A percentile compares a stretch with the other conserved stretches of the same genome.
phyloP scores from a whole-genome alignment of 2,797 vertebrate species.

The Phrynocephalus guinanensis region DNA sequence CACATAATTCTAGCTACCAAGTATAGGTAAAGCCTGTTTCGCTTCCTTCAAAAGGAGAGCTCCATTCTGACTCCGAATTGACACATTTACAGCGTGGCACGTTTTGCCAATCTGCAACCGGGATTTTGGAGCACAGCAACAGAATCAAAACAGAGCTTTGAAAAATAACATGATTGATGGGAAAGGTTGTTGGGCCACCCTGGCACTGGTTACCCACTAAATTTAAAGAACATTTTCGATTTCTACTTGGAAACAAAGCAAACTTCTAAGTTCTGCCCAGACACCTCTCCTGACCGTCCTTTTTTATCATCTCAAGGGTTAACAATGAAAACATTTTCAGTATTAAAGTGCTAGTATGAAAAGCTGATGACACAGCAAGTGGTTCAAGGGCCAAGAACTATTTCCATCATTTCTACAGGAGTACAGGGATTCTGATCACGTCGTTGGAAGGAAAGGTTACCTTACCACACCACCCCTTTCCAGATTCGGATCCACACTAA shows the following conservation, averaged over 20 bases:
- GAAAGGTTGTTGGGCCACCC: constrained; percentile 58
- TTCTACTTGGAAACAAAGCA: constrained; percentile 30
- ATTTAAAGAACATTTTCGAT: constrained; percentile 50
- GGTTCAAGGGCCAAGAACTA: constrained; percentile 64
- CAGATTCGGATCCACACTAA: constrained; percentile 56
- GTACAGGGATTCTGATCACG: constrained; percentile 56
- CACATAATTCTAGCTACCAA: constrained; percentile 51
- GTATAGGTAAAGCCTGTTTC: constrained; percentile 50
- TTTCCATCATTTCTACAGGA: constrained; percentile 64
- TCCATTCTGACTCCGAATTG: constrained; percentile 39
- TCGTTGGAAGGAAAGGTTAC: constrained; percentile 67
- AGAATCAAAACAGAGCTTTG: constrained; percentile 40
- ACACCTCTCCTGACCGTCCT: constrained; percentile 46
- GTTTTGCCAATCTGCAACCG: constrained; percentile 49
- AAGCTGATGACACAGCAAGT: constrained; percentile 50
- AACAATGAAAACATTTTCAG: constrained; percentile 62
- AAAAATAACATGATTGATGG: constrained; percentile 35
- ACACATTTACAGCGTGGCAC: constrained; percentile 39
- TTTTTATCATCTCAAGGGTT: constrained; percentile 52
- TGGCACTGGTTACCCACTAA: constrained; percentile 39
- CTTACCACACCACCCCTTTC: constrained; percentile 60
- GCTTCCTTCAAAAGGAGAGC: constrained; percentile 45
- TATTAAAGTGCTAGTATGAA: constrained; percentile 78
- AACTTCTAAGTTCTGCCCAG: constrained; percentile 50
- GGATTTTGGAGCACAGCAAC: constrained; percentile 54